Percentiles rank a stretch among this genome's conserved stretches.
Evolutionary conservation across 2,113 vertebrate species (phyloP).

Genomic region (Myrmecobius fasciatus): DNA sequence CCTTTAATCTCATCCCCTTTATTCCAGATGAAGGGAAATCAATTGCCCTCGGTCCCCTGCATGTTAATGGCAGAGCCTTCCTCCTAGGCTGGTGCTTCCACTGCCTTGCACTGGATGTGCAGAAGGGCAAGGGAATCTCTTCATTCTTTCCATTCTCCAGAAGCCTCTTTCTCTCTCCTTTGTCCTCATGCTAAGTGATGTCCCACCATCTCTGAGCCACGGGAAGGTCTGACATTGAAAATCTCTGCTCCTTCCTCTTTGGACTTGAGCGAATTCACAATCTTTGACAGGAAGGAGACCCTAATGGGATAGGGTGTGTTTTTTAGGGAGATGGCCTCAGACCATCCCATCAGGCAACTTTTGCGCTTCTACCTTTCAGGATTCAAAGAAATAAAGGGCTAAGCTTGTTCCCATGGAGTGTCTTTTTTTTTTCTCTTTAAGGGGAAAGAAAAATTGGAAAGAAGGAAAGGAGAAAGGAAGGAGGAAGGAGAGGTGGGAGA

Average conservation of each 20-base stretch:
- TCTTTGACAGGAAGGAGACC: background rate
- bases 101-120: no score
- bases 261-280: background rate
- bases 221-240: background rate
- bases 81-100: no score
- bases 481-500: no score
- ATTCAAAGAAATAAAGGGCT: background rate
- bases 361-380: background rate
- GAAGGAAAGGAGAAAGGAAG: background rate
- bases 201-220: background rate
- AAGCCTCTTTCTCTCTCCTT: background rate
- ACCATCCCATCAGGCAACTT: background rate
- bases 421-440: background rate
- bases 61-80: no score
- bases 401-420: background rate
- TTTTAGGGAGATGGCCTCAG: background rate
- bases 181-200: background rate
- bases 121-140: no score
- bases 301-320: background rate
- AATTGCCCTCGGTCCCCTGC: background rate
- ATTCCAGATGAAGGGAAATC: background rate
- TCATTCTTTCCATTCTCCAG: no score
- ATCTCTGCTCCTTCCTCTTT: background rate
- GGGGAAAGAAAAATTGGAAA: background rate
- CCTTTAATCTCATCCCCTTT: background rate